Evolutionary conservation across 2,797 vertebrate species (phyloP).

Genomic region (Premnoplex brunnescens): DNA sequence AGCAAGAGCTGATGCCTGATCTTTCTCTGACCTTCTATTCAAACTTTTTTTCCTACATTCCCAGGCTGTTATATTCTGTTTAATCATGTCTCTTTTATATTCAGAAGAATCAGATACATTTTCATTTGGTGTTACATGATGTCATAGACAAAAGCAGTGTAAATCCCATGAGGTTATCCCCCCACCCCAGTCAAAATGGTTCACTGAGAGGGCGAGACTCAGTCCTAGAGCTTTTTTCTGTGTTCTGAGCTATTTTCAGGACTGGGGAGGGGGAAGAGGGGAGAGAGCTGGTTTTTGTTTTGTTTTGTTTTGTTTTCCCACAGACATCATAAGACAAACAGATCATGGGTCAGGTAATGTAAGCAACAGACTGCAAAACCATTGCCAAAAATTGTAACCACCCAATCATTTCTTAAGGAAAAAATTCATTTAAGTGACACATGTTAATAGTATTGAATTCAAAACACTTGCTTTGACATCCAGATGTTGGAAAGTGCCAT

Average conservation of each 20-base stretch:
- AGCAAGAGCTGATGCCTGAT: conserved; percentile 24
- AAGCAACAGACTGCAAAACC: conserved; percentile 61
- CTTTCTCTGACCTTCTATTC: conserved; percentile 61
- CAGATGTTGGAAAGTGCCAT: conserved; percentile 70
- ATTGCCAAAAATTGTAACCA: conserved; percentile 68
- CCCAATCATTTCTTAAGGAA: conserved; percentile 54
- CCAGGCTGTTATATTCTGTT: conserved; percentile 4
- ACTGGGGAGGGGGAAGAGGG: background rate
- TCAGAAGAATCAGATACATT: conserved; percentile 16
- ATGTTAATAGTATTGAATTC: conserved; percentile 65
- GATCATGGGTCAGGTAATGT: conserved; percentile 73
- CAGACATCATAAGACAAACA: conserved; percentile 66
- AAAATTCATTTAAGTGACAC: conserved; percentile 70
- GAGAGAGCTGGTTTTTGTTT: background rate
- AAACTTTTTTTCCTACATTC: conserved; percentile 23
- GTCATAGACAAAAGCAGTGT: conserved; percentile 26
- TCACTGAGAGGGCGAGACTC: conserved; percentile 42
- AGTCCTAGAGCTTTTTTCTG: conserved; percentile 20
- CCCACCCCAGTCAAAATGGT: background rate
- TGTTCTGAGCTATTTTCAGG: conserved; percentile 58
- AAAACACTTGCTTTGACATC: conserved; percentile 70
- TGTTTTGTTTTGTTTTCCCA: conserved; percentile 68
- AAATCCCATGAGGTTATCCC: conserved; percentile 23
- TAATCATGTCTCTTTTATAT: conserved; percentile 33
- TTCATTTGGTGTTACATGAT: conserved; percentile 20